Conservation (phyloP, 2,888 invertebrate genomes). For the Sminthurides aquaticus region DNA sequence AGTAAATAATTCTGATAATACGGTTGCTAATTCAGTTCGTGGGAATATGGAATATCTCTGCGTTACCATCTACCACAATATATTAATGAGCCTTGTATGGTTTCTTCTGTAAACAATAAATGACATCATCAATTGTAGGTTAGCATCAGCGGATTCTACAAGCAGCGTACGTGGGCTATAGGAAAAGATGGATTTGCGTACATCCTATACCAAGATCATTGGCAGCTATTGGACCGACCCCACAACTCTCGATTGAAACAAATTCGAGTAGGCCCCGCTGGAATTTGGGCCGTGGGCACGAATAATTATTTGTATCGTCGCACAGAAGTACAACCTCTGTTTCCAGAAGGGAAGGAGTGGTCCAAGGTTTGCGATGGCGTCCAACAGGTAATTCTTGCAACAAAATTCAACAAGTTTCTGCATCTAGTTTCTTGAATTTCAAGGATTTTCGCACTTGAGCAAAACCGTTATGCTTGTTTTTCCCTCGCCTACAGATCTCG, state of each 20-base stretch:
- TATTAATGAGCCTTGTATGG: too few relatives aligned
- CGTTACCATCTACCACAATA: too few relatives aligned
- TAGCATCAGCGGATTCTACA: constrained; percentile 64
- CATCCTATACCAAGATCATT: constrained; percentile 40
- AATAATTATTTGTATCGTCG: constrained; percentile 67
- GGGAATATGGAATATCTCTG: too few relatives aligned
- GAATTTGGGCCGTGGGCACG: constrained; percentile 70
- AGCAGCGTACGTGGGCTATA: constrained; percentile 71
- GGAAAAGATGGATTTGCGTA: constrained; percentile 79
- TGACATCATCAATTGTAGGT: constrained; percentile 42
- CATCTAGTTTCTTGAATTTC: constrained; percentile 2
- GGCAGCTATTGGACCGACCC: constrained; percentile 57
- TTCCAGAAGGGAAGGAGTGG: constrained; percentile 81
- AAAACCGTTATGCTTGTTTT: neutral
- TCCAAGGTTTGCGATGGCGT: constrained; percentile 45
- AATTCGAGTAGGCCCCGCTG: constrained; percentile 62
- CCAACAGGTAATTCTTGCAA: constrained; percentile 40
- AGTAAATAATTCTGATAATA: neutral
- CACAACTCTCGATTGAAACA: constrained; percentile 59
- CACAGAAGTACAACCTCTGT: constrained; percentile 64
- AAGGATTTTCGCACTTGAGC: too few relatives aligned
- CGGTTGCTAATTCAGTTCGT: too few relatives aligned
- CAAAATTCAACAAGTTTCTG: neutral
- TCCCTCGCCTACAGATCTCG: constrained; percentile 24
- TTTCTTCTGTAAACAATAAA: too few relatives aligned